Evolutionary conservation across 2,797 vertebrate species (phyloP).

Genomic region (Melanotaenia trifasciata): DNA sequence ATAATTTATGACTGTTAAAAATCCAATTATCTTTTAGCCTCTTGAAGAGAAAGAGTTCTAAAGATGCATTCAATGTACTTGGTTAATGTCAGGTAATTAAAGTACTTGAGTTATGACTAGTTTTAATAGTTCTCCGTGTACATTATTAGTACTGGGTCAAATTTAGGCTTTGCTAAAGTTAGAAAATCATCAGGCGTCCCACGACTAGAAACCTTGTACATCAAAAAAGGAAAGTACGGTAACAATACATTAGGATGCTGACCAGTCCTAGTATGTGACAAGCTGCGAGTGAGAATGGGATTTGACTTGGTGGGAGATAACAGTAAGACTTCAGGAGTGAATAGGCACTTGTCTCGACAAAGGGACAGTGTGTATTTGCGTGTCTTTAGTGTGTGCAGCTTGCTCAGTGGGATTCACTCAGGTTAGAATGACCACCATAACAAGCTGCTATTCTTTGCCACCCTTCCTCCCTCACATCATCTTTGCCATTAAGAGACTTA

Average conservation of each 20-base stretch:
- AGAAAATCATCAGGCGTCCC: neutral
- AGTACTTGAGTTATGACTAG: neutral
- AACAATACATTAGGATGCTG: neutral
- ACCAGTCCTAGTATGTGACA: neutral
- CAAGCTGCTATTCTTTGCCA: constrained; percentile 41
- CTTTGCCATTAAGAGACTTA: constrained; percentile 59
- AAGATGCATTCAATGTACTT: no score
- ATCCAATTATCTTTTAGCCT: neutral
- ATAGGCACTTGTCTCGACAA: constrained; percentile 10
- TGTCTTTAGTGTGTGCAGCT: neutral
- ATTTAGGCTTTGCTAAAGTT: neutral
- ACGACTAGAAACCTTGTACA: neutral
- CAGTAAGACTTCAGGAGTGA: constrained; percentile 14
- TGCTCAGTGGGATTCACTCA: constrained; percentile 24
- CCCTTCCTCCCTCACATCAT: constrained; percentile 24
- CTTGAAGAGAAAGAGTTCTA: neutral
- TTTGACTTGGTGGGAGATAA: constrained; percentile 26
- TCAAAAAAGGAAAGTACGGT: neutral
- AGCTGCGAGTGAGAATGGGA: neutral
- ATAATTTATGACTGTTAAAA: no score
- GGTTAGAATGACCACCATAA: constrained; percentile 40
- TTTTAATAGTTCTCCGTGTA: neutral
- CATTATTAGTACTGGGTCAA: neutral
- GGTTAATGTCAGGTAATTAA: neutral
- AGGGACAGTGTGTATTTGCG: neutral